Base-by-base conservation (phyloP, 2,113 vertebrate species). In the Speoplatyrhinus poulsoni region DNA sequence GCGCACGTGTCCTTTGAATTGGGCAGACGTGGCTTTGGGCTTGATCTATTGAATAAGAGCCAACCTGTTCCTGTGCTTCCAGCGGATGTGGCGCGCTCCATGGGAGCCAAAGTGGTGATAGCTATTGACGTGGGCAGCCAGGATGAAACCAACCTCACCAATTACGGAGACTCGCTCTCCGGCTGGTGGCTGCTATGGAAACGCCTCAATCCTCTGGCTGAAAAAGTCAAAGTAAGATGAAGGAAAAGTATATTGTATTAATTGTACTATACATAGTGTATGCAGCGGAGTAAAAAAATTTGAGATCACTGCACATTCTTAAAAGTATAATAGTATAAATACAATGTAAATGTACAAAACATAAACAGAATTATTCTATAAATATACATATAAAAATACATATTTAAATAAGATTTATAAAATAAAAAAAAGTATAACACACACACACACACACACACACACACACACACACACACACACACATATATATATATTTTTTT, bases 111-210 rank as follows among this genome's bases (percentile, higher is more conserved):
- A 81, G 95, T 98, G 79, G 96, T 94, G 86, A 93, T 98, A 0
- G 96, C 96, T 16, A 95, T 98, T 0, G 96, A 99, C 0, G 96
- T 98, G 90, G 96, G 96, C 77, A 98, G 96, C 91, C 90, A 88
- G 4, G 96, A 98, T 12, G 95, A 98, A 92, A 98, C 93, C 0
- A 94, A 97, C 90, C 95, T 99, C 64, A 97, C 96, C 85, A 98
- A 99, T 91, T 99, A 98, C 0, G 94, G 98, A 0, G 96, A 98
- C 36, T 88, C 95, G 0, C 92, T 99, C 62, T 98, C 96, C 0
- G 96, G 95, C 47, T 99, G 97, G 98, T 99, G 96, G 98, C 90
- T 98, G 85, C 93, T 99, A 72, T 98, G 97, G 96, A 98, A 98
- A 83, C 94, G 95, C 56, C 94, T 96, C 92, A 98, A 98, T 81